Base-by-base conservation (phyloP, 2,888 invertebrate genomes). In the Sinotaia quadrata region DNA sequence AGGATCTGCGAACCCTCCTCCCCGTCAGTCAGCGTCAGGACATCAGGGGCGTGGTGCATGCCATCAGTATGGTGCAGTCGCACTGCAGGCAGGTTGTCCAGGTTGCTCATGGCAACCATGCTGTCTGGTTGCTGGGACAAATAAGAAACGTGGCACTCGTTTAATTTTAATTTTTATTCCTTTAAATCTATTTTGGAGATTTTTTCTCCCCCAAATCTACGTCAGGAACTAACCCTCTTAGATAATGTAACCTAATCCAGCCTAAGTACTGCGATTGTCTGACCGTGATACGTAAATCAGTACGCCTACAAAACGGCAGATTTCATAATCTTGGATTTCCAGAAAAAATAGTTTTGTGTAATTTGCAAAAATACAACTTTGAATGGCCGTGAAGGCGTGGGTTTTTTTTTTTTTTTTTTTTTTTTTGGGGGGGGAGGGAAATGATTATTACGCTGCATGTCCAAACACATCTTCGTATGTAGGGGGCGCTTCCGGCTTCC, bases 91-190 rank as follows among this genome's bases (percentile, higher is more conserved):
- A 82, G 71, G 56, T 76, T 78, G 21, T 82, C 81, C 33, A 77
- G 54, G 69, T 81, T 80, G 58, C 79, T 80, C 31, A 77, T 76
- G 7, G 79, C 76, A 4, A 79, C 80, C 81, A 84, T 76, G 8
- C 80, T 75, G 24, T 81, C 77, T 24, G 84, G 84, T 37, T 76
- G 77, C 84, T 84, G 74, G 2, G 67, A 69, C 21, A 29, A 21
- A 33, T 37, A 36, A 71, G n/a, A 27, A 36, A 18, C 44, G n/a
- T n/a, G n/a, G n/a, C n/a, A n/a, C n/a, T n/a, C n/a, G n/a, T n/a
- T n/a, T 18, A 10, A 18, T 10, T 41, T 10, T 10, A 10, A 41
- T 41, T 10, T 41, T 12, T 41, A 41, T 51, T 21, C 10, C 52
- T 51, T 24, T 51, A 15, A 18, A 10, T 51, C 52, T 51, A 15